Evolutionary conservation across 2,797 vertebrate genomes (phyloP).

Genomic region (Silurus aristotelis): DNA sequence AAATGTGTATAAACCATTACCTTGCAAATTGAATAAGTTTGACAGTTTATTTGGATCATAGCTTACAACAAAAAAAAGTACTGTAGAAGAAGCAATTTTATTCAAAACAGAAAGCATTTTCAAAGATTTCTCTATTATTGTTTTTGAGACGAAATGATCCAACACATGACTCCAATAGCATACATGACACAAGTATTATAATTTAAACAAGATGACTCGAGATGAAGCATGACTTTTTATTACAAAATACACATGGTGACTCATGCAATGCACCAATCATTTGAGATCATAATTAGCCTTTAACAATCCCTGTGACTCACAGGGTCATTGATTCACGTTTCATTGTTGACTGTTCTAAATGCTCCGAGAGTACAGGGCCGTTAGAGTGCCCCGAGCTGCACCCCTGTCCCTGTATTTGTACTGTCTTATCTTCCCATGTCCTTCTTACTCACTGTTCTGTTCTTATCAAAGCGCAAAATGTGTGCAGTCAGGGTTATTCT

Average conservation of each 20-base stretch:
- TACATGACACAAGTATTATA: background rate
- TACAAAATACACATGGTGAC: background rate
- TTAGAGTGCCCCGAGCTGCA: background rate
- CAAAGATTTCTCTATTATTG: background rate
- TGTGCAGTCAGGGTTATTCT: background rate
- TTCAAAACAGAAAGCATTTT: background rate
- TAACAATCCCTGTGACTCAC: background rate
- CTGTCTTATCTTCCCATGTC: constrained; percentile 26
- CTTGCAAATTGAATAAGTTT: background rate
- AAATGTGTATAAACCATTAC: background rate
- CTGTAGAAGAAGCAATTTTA: background rate
- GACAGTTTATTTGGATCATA: background rate
- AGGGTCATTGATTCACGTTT: background rate
- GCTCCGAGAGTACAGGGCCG: background rate
- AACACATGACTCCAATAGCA: background rate
- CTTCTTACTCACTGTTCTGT: constrained; percentile 8
- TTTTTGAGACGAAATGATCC: background rate
- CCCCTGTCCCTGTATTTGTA: background rate
- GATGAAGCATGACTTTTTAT: constrained; percentile 3
- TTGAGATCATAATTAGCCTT: background rate
- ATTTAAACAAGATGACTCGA: background rate
- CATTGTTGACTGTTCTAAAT: constrained; percentile 10
- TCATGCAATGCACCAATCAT: background rate
- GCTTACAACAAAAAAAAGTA: background rate
- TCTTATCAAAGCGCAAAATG: constrained; percentile 5